These are phyloP conservation scores for Calyptomena viridis DNA, from an alignment of 2,113 vertebrate genomes.

Conservation along the genomic window DNA sequence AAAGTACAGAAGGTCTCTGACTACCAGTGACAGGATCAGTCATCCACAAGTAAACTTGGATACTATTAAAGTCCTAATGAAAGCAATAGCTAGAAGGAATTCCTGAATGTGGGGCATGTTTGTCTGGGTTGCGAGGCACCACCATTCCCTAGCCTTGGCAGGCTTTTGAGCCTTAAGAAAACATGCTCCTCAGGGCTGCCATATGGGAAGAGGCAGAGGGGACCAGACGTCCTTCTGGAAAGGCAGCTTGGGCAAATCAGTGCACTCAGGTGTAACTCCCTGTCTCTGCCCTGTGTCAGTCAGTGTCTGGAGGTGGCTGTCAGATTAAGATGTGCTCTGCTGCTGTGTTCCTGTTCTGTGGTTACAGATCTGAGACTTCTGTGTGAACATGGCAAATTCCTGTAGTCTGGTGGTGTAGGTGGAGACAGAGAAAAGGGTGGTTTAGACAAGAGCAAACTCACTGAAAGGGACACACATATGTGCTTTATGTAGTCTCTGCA, in stretches of 20 bases:
- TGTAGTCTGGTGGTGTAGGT: background rate
- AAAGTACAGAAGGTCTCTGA: slow-evolving; percentile 47
- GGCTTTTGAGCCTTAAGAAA: slow-evolving; percentile 37
- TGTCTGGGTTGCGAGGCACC: background rate
- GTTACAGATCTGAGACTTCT: background rate
- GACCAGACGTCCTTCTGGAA: slow-evolving; percentile 2
- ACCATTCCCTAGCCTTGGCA: background rate
- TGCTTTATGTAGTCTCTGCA: background rate
- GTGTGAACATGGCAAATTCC: background rate
- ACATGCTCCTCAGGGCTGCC: slow-evolving; percentile 14
- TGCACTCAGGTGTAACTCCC: background rate
- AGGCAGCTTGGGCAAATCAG: slow-evolving; percentile 11
- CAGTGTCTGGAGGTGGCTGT: background rate
- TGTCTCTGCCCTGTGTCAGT: background rate
- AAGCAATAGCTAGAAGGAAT: slow-evolving; percentile 50
- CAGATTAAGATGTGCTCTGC: background rate
- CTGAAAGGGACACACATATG: background rate
- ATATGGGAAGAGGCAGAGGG: slow-evolving; percentile 6
- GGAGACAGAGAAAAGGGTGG: background rate
- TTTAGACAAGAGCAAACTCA: background rate
- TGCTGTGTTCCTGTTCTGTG: background rate
- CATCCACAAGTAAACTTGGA: slow-evolving; percentile 45
- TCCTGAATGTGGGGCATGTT: background rate
- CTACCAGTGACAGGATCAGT: slow-evolving; percentile 40
- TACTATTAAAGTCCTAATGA: slow-evolving; percentile 47